Evolutionary conservation across 2,797 vertebrate genomes (phyloP).

Genomic region (Anguilla megastoma): DNA sequence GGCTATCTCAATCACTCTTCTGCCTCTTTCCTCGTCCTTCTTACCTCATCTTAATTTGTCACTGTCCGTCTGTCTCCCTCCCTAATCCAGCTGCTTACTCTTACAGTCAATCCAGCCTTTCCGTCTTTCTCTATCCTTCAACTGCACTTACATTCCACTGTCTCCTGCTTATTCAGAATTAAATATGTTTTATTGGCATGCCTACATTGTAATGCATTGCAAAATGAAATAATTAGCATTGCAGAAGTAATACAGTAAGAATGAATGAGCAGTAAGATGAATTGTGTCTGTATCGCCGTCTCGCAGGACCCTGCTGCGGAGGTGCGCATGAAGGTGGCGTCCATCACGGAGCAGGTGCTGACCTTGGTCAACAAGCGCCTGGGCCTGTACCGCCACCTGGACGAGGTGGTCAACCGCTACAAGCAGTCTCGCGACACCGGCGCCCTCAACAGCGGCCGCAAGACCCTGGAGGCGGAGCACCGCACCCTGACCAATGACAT

Average conservation of each 20-base stretch:
- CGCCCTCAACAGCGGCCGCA: constrained; percentile 87
- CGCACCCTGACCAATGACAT: constrained; percentile 88
- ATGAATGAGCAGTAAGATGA: background rate
- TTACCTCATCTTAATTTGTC: background rate
- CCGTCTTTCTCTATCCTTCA: background rate
- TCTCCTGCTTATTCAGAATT: background rate
- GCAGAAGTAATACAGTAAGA: background rate
- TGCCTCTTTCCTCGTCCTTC: background rate
- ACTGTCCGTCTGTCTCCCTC: background rate
- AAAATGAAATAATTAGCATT: background rate
- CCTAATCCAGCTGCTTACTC: background rate
- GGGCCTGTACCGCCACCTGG: constrained; percentile 93
- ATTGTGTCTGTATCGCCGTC: background rate
- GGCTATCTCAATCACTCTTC: background rate
- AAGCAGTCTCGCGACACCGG: constrained; percentile 93
- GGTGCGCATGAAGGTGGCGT: constrained; percentile 98
- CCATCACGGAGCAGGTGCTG: constrained; percentile 96
- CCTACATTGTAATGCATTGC: background rate
- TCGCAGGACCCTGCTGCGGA: constrained; percentile 93
- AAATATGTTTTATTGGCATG: background rate
- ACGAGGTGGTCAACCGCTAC: constrained; percentile 94
- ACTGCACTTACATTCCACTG: background rate
- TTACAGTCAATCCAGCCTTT: background rate
- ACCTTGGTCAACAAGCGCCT: constrained; percentile 95
- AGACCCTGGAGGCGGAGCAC: constrained; percentile 90